These are phyloP conservation scores for Parambassis ranga DNA, from an alignment of 2,797 vertebrate species.

Conservation along the genomic window DNA sequence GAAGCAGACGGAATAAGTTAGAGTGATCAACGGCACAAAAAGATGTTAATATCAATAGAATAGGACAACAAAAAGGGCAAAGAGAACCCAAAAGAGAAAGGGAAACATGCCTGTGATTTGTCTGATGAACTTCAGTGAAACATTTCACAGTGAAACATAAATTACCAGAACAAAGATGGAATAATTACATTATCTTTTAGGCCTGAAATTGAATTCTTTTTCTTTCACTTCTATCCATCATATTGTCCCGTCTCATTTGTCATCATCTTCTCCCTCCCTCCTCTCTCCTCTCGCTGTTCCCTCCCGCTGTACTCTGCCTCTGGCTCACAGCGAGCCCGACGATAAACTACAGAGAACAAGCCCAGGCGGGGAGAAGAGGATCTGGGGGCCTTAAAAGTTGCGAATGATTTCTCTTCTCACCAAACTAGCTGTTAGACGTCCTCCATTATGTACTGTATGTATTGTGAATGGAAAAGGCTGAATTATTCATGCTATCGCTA, in stretches of 20 bases:
- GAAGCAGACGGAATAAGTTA: not conserved
- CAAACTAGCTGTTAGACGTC: slow-evolving; percentile 44
- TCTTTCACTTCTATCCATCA: not conserved
- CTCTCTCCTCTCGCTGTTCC: not conserved
- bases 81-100: not conserved
- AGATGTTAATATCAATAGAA: slow-evolving; percentile 7
- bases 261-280: not conserved
- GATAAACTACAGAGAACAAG: slow-evolving; percentile 30
- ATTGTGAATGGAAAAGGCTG: slow-evolving; percentile 37
- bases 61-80: not conserved
- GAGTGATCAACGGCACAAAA: not conserved
- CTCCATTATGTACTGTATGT: slow-evolving; percentile 1
- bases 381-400: slow-evolving; percentile 21
- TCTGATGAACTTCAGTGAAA: not conserved
- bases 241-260: not conserved
- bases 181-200: slow-evolving; percentile 15
- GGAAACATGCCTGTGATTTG: not conserved
- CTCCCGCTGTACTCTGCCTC: slow-evolving; percentile 5
- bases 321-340: not conserved
- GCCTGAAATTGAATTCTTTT: slow-evolving; percentile 1
- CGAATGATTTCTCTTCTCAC: slow-evolving; percentile 41
- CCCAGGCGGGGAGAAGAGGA: not conserved
- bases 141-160: slow-evolving; percentile 15
- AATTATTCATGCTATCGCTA: slow-evolving; percentile 71
- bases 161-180: slow-evolving; percentile 10